phyloP scores from a whole-genome alignment of 2,888 invertebrate species.

The Gari tellinella region DNA sequence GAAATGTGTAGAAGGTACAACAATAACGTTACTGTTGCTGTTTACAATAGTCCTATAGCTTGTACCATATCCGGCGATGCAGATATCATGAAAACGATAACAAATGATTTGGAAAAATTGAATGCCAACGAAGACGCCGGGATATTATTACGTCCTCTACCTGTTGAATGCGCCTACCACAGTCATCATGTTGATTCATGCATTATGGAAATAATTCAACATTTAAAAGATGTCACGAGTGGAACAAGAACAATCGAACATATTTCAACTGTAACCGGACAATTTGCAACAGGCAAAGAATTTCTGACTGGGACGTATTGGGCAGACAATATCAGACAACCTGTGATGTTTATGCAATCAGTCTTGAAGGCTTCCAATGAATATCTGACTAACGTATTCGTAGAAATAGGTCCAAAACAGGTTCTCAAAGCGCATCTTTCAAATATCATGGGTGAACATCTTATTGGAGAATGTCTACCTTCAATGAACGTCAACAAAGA shows the following conservation, averaged over 20 bases:
- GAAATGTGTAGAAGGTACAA: conserved; percentile 19
- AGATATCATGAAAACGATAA: conserved; percentile 17
- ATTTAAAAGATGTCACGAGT: not conserved
- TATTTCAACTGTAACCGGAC: conserved; percentile 68
- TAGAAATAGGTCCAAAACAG: conserved; percentile 75
- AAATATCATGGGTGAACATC: conserved; percentile 9
- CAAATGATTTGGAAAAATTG: not conserved
- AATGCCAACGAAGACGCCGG: not conserved
- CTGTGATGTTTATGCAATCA: conserved; percentile 66
- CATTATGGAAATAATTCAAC: not conserved
- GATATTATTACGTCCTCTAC: not conserved
- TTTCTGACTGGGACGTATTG: conserved; percentile 66
- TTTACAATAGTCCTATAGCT: conserved; percentile 63
- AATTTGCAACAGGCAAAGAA: conserved; percentile 19
- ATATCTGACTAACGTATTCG: conserved; percentile 54
- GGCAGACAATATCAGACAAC: conserved; percentile 67
- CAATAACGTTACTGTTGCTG: conserved; percentile 51
- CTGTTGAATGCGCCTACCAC: conserved; percentile 72
- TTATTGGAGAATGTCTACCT: conserved; percentile 9
- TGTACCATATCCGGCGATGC: conserved; percentile 70
- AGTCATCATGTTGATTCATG: conserved; percentile 59
- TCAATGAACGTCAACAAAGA: conserved; percentile 47
- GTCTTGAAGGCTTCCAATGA: conserved; percentile 35
- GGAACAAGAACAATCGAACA: conserved; percentile 5
- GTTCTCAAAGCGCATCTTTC: conserved; percentile 35